Conservation (phyloP, 2,888 invertebrate species). For the Aleiodes testaceus region DNA sequence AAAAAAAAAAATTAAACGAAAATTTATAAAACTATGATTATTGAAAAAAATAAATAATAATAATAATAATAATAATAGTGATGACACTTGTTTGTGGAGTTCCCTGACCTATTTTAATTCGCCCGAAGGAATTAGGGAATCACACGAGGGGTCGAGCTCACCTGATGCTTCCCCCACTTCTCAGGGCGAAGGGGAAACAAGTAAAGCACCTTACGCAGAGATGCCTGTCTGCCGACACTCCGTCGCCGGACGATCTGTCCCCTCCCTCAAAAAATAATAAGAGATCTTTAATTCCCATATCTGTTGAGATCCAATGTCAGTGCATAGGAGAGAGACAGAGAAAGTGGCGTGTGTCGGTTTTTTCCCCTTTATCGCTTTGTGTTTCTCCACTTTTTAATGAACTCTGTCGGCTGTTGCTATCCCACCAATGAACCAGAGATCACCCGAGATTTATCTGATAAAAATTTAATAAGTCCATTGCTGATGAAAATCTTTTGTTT, state of each 20-base stretch:
- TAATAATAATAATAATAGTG: neutral
- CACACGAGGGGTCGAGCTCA: neutral
- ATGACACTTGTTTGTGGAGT: neutral
- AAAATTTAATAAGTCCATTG: conserved; percentile 12
- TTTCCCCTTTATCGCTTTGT: neutral
- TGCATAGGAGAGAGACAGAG: neutral
- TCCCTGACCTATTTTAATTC: conserved; percentile 31
- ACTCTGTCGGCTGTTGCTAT: conserved; percentile 18
- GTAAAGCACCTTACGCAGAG: neutral
- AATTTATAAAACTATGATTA: neutral
- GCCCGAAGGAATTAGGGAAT: neutral
- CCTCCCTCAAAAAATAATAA: neutral
- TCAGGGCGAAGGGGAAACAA: neutral
- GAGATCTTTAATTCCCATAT: neutral
- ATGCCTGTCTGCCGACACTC: conserved; percentile 1
- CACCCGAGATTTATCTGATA: neutral
- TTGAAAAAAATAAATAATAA: neutral
- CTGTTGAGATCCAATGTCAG: neutral
- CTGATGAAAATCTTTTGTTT: no score
- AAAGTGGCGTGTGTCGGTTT: conserved; percentile 8
- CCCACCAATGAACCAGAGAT: conserved; percentile 2
- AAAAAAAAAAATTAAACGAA: neutral
- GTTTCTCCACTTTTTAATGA: neutral
- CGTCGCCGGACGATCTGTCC: neutral
- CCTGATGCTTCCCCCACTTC: neutral